Evolutionary conservation across 2,888 invertebrate genomes (phyloP), one percentile per base, ranked within the genome.

Genomic region (Andrena bucephala): DNA sequence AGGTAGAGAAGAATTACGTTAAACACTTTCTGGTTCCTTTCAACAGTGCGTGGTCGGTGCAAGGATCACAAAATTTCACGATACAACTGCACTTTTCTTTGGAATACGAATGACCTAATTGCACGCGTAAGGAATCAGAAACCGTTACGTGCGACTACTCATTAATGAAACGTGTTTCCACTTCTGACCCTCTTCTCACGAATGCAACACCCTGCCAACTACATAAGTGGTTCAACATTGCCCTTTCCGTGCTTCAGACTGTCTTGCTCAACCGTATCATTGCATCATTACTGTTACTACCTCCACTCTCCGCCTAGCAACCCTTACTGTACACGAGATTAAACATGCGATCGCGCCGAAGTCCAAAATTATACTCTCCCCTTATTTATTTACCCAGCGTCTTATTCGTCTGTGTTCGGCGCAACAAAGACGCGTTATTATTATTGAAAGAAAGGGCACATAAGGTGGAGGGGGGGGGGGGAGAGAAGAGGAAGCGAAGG

Each of bases 401-500:
- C 50, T 50, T 76, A 31, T 48, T 63, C 33, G 33, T 42, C 50
- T 76, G 66, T n/a, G 72, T 62, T n/a, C 77, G 72, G 59, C 36
- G 20, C 66, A 71, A 70, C 84, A 48, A 72, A 66, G 68, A 70
- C 72, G 60, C 69, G 57, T 62, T 73, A 76, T 76, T 73, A 68
- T 75, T 76, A 67, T 57, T 62, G 33, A 74, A 77, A 84, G 79
- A 77, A 84, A 73, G 79, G 77, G 48, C 70, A 57, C 70, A 57
- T 57, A 54, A 54, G 59, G 52, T 54, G 76, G 62, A 27, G 27
- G 48, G 57, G 69, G 29, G 27, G 62, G 54, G 62, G 33, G 42
- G 72, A 65, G 84, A 59, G 76, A 74, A 72, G 68, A 66, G 69
- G 67, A 77, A 74, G 68, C 52, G 69, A 57, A 72, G 73, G 65